A percentile compares a stretch with the other conserved stretches of the same genome.
Evolutionary conservation across 2,797 vertebrate species (phyloP).

Genomic region (Sebastes trivittatus): DNA sequence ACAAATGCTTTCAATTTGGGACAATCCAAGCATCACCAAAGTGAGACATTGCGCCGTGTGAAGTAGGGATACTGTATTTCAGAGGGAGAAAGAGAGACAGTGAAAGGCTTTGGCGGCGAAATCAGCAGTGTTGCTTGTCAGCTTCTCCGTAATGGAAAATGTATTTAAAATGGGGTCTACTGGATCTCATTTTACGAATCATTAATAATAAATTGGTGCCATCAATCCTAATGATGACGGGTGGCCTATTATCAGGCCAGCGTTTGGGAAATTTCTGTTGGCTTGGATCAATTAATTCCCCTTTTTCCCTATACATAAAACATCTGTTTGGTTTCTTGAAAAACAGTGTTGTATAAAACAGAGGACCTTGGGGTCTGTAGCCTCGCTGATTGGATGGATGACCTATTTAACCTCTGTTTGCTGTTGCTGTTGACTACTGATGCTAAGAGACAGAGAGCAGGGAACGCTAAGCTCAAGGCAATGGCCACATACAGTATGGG

Average conservation of each 20-base stretch:
- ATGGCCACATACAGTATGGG: neutral
- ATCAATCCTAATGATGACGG: conserved; percentile 87
- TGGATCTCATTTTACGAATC: conserved; percentile 89
- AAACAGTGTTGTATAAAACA: conserved; percentile 47
- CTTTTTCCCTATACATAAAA: conserved; percentile 53
- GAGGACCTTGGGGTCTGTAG: conserved; percentile 17
- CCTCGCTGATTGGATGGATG: conserved; percentile 22
- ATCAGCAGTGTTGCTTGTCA: conserved; percentile 80
- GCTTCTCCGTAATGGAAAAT: conserved; percentile 83
- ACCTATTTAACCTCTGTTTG: conserved; percentile 55
- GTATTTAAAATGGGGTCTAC: conserved; percentile 87
- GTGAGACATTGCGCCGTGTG: conserved; percentile 61
- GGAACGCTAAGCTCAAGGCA: conserved; percentile 41
- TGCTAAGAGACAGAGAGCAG: conserved; percentile 16
- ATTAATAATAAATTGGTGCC: conserved; percentile 89
- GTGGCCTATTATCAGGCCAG: conserved; percentile 78
- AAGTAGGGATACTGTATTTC: conserved; percentile 63
- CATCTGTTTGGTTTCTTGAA: conserved; percentile 67
- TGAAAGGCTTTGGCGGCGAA: conserved; percentile 66
- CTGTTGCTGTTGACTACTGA: conserved; percentile 39
- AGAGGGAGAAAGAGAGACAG: conserved; percentile 48
- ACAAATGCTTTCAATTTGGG: conserved; percentile 80
- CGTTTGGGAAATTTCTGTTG: conserved; percentile 80
- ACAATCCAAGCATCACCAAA: conserved; percentile 77
- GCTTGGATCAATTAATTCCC: conserved; percentile 78